Evolutionary conservation across 2,113 vertebrate species (phyloP), one percentile per base, ranked within the genome.

Genomic region (Carollia perspicillata): DNA sequence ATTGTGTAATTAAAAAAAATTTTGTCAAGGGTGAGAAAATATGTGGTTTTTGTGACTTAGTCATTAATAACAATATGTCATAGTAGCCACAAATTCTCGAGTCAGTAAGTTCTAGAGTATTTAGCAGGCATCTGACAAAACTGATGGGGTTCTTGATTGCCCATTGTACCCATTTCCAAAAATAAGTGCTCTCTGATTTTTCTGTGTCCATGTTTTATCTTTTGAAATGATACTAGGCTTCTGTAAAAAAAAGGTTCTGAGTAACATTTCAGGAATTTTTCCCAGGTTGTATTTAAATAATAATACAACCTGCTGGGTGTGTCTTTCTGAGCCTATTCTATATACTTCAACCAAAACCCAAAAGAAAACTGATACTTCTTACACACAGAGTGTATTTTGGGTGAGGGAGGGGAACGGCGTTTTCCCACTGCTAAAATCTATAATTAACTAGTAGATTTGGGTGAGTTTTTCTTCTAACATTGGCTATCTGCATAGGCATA

Each of bases 31-130:
- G 92, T 86, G 17, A 95, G 78, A 90, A 20, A 44, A 80, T 26
- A 84, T 80, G 84, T 86, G 40, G 77, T 72, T 95, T 93, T 37
- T 72, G 16, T 55, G 17, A 49, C 13, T 85, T 80, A 58, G 42
- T 44, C 94, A 20, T 89, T 69, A 75, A 79, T 89, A 63, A 79
- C 55, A 95, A 40, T 33, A 30, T 55, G 28, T 83, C 55, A 65
- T 63, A 66, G 53, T 66, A 91, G 84, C 81, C 47, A 83, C 66
- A 65, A 60, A 94, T 89, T 88, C 78, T 80, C 33, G 55, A 90
- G 12, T 44, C 69, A 93, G 8, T 90, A 44, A 17, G 68, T 86
- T 88, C 72, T 86, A 35, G 51, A 86, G 40, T 74, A 4, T 58
- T 95, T 23, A 66, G 60, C 40, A 89, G 49, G 4, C 47, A 66